Percentiles rank a stretch among this genome's conserved stretches.
phyloP scores from a whole-genome alignment of 2,888 invertebrate genomes.

The Anodontia alba region DNA sequence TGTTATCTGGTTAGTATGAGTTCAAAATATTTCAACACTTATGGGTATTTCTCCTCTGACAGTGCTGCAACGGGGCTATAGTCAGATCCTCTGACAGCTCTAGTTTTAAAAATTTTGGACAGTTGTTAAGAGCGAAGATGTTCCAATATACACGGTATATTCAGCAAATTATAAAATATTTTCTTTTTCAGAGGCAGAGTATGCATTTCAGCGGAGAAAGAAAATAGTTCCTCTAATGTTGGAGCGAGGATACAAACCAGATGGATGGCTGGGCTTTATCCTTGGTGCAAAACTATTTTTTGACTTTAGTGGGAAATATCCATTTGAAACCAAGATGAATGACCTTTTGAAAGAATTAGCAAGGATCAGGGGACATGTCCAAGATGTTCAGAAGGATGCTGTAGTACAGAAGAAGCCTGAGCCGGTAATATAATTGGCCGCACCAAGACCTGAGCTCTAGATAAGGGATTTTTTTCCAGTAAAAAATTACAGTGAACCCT shows the following conservation, averaged over 20 bases:
- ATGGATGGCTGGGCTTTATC: constrained; percentile 71
- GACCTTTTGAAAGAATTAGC: constrained; percentile 47
- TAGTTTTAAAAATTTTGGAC: too few relatives aligned
- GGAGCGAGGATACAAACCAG: constrained; percentile 62
- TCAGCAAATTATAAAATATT: too few relatives aligned
- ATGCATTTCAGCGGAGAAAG: constrained; percentile 59
- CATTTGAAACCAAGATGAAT: constrained; percentile 54
- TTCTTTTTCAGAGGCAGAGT: constrained; percentile 65
- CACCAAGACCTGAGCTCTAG: too few relatives aligned
- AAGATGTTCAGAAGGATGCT: neutral
- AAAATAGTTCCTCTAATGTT: constrained; percentile 62
- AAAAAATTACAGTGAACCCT: too few relatives aligned
- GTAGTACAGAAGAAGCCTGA: neutral
- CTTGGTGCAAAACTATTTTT: constrained; percentile 64
- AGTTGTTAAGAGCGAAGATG: too few relatives aligned
- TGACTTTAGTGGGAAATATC: constrained; percentile 65
- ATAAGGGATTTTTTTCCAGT: too few relatives aligned
- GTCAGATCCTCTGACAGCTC: too few relatives aligned
- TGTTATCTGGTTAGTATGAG: too few relatives aligned
- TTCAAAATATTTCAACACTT: too few relatives aligned
- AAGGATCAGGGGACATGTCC: neutral
- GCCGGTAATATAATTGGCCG: neutral
- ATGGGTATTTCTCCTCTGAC: too few relatives aligned
- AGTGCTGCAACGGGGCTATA: too few relatives aligned
- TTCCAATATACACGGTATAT: too few relatives aligned